Percentiles rank a stretch among this genome's conserved stretches.
Evolutionary conservation across 2,113 vertebrate genomes (phyloP).

Genomic region (Uropsilus gracilis): DNA sequence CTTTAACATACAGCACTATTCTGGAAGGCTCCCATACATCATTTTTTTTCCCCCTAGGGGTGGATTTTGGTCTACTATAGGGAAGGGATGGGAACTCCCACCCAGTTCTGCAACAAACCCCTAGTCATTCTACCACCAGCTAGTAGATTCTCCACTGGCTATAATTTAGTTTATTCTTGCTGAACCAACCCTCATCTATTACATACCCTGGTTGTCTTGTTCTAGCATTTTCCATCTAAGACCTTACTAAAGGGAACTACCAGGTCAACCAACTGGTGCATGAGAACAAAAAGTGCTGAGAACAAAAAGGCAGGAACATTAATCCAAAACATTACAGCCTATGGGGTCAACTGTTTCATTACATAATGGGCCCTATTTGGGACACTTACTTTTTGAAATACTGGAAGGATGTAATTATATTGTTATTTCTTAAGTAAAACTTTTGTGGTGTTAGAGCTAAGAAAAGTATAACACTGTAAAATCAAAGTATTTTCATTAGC

Average conservation of each 20-base stretch:
- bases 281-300: not conserved
- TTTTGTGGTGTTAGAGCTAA: not conserved
- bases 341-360: not conserved
- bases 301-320: not conserved
- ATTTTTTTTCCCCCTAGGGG: conserved; percentile 23
- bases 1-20: not conserved
- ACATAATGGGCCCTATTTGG: not conserved
- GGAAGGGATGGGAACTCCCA: not conserved
- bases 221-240: not conserved
- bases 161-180: not conserved
- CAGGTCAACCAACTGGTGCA: not conserved
- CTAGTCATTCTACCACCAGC: not conserved
- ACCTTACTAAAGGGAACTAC: not conserved
- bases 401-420: not conserved
- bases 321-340: not conserved
- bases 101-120: not conserved
- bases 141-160: not conserved
- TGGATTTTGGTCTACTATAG: not conserved
- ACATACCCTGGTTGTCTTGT: not conserved
- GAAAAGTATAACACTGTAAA: not conserved
- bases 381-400: not conserved
- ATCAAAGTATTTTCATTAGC: conserved; percentile 22
- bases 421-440: not conserved
- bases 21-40: not conserved
- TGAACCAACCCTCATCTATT: not conserved